These are phyloP conservation scores for Dryobates pubescens DNA, from an alignment of 2,797 vertebrate species.

Conservation along the genomic window DNA sequence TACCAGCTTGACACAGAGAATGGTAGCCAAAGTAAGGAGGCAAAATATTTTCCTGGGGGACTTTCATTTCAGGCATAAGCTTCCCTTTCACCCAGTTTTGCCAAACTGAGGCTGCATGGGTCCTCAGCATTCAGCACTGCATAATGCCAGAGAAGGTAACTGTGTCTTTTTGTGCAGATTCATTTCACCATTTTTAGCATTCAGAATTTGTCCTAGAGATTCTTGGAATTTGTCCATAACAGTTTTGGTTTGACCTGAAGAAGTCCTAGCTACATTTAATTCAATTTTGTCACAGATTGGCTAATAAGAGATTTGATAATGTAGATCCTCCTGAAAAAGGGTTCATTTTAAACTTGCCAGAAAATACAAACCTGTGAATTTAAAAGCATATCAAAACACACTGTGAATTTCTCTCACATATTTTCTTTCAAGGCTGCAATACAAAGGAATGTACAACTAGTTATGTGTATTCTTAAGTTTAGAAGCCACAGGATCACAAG, in stretches of 20 bases:
- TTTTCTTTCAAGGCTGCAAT: not conserved
- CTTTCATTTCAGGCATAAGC: not conserved
- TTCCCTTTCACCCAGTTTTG: not conserved
- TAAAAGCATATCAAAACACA: not conserved
- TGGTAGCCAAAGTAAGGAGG: not conserved
- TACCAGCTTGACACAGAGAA: not conserved
- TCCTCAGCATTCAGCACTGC: not conserved
- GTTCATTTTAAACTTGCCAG: not conserved
- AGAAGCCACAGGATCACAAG: not conserved
- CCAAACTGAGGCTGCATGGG: not conserved
- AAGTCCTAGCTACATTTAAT: not conserved
- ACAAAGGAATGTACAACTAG: not conserved
- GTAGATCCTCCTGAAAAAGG: not conserved
- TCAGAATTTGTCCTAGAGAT: not conserved
- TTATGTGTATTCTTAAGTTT: not conserved
- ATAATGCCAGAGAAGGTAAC: not conserved
- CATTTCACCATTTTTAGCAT: not conserved
- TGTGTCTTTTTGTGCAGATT: not conserved
- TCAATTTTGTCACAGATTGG: not conserved
- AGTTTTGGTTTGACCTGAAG: not conserved
- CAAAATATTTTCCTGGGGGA: not conserved
- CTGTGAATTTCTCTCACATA: not conserved
- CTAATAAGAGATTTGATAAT: not conserved
- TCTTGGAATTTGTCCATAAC: not conserved
- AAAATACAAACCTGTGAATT: not conserved